These are phyloP conservation scores for Cataglyphis hispanica DNA, from an alignment of 1,140 invertebrate genomes.

Conservation along the genomic window DNA sequence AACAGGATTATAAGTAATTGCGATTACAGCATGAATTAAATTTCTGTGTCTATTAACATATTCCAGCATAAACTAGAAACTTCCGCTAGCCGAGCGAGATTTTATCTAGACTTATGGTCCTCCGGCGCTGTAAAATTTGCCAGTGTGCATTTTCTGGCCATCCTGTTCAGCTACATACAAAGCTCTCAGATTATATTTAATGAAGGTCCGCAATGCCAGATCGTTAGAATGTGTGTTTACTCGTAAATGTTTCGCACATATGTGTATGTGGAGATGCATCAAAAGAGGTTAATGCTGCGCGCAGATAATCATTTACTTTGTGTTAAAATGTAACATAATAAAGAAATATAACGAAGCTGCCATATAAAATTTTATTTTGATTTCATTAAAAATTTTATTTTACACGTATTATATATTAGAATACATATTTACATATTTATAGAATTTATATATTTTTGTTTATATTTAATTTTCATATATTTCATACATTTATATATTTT, in stretches of 20 bases:
- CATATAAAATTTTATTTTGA: conserved; percentile 16
- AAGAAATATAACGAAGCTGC: neutral
- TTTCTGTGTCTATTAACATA: conserved; percentile 36
- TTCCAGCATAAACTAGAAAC: conserved; percentile 42
- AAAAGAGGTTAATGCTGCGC: conserved; percentile 6
- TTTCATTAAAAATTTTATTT: too few relatives aligned
- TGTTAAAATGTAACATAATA: conserved; percentile 1
- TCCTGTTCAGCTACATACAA: conserved; percentile 34
- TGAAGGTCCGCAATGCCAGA: conserved; percentile 57
- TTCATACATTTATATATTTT: too few relatives aligned
- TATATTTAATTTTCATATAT: too few relatives aligned
- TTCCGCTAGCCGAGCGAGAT: conserved; percentile 27
- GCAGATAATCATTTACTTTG: conserved; percentile 28
- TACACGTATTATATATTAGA: too few relatives aligned
- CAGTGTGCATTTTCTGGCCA: conserved; percentile 55
- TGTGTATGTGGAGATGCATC: neutral
- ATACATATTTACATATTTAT: neutral
- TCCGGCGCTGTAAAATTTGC: conserved; percentile 52
- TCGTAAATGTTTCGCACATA: conserved; percentile 22
- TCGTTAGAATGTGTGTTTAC: conserved; percentile 26
- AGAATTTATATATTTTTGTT: neutral
- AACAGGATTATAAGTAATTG: conserved; percentile 25
- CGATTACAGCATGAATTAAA: conserved; percentile 45
- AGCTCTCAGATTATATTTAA: conserved; percentile 60
- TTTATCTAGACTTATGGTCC: conserved; percentile 50